These are phyloP conservation scores for Zaprionus bogoriensis DNA, from an alignment of 2,888 invertebrate genomes.

Conservation along the genomic window DNA sequence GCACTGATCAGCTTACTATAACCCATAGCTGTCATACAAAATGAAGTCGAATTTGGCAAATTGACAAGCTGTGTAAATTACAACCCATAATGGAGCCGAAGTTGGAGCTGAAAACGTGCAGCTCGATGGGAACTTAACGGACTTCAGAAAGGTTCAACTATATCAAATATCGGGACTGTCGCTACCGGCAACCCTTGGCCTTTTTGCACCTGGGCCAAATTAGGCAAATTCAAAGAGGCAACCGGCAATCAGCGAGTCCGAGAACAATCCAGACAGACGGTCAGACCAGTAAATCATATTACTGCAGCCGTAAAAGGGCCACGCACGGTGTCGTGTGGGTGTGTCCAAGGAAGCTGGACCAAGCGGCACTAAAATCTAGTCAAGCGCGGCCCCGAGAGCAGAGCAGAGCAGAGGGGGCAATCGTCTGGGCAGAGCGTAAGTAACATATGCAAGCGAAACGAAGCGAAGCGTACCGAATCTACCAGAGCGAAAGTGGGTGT, in stretches of 20 bases:
- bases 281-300: slow-evolving; percentile 58
- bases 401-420: background rate
- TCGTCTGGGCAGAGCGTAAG: background rate
- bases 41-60: no score
- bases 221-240: slow-evolving; percentile 20
- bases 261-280: slow-evolving; percentile 12
- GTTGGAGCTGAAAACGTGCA: no score
- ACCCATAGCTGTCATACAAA: background rate
- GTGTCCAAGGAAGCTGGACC: background rate
- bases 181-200: background rate
- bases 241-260: slow-evolving; percentile 11
- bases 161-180: background rate
- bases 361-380: slow-evolving; percentile 20
- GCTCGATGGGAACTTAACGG: background rate
- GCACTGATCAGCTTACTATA: background rate
- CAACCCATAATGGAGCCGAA: no score
- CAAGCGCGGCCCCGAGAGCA: slow-evolving; percentile 13
- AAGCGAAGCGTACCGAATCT: slow-evolving; percentile 5
- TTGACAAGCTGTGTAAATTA: no score
- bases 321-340: background rate
- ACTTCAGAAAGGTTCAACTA: background rate
- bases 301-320: slow-evolving; percentile 21
- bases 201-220: slow-evolving; percentile 12
- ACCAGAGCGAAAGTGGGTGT: background rate
- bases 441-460: slow-evolving; percentile 41